phyloP scores from a whole-genome alignment of 2,888 invertebrate genomes.

The Rhogogaster chlorosoma region DNA sequence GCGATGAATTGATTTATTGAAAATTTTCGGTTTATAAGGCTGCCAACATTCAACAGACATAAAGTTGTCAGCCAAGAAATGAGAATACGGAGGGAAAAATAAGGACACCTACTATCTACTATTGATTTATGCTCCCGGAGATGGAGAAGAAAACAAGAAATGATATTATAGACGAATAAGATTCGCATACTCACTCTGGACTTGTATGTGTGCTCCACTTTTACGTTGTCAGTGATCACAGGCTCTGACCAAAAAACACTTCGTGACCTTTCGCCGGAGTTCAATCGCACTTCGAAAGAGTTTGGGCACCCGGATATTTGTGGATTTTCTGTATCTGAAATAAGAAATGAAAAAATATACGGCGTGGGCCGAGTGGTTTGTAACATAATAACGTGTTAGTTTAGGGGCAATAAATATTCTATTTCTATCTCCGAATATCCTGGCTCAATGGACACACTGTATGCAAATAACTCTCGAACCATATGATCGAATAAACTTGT shows the following conservation, averaged over 20 bases:
- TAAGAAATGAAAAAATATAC: background rate
- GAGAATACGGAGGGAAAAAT: background rate
- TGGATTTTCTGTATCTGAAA: conserved; percentile 80
- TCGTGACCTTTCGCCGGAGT: conserved; percentile 79
- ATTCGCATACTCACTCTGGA: conserved; percentile 79
- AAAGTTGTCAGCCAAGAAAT: background rate
- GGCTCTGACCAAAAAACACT: conserved; percentile 85
- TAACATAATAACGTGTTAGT: background rate
- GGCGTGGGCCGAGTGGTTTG: background rate
- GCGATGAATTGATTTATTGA: conserved; percentile 19
- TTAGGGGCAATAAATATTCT: background rate
- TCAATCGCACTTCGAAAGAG: conserved; percentile 81
- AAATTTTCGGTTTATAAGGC: background rate
- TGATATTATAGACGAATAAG: background rate
- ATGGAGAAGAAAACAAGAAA: background rate
- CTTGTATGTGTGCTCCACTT: conserved; percentile 81
- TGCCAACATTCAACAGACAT: background rate
- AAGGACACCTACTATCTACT: background rate
- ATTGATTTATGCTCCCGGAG: background rate
- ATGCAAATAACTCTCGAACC: conserved; percentile 30
- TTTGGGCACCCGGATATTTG: conserved; percentile 81
- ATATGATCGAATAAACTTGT: conserved; percentile 19
- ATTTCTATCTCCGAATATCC: background rate
- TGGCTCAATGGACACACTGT: background rate
- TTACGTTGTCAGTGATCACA: conserved; percentile 81